Percentiles rank a stretch among this genome's conserved stretches.
phyloP scores from a whole-genome alignment of 2,113 vertebrate species.

The Ceyx melanurus region DNA sequence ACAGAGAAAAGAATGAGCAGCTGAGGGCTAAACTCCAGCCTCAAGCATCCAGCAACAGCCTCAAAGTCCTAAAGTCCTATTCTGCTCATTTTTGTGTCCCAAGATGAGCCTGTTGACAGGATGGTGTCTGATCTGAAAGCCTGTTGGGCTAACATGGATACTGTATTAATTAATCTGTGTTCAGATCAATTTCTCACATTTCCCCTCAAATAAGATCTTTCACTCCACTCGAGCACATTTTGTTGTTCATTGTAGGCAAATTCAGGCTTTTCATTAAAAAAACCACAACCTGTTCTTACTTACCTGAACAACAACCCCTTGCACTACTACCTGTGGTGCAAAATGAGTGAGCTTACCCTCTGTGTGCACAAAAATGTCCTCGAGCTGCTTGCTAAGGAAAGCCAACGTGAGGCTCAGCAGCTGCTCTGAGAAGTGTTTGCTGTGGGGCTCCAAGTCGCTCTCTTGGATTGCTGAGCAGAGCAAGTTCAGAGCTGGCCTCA shows the following conservation, averaged over 20 bases:
- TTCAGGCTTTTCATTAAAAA: neutral
- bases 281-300: neutral
- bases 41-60: neutral
- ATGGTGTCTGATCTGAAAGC: neutral
- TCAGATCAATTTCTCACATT: neutral
- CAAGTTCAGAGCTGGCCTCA: constrained; percentile 88
- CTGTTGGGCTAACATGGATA: neutral
- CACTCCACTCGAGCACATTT: neutral
- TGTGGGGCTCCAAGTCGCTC: constrained; percentile 86
- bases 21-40: neutral
- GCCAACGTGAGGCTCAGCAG: constrained; percentile 85
- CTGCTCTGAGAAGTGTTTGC: constrained; percentile 93
- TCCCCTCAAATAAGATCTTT: neutral
- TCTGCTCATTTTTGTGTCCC: neutral
- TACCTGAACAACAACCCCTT: neutral
- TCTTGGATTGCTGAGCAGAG: constrained; percentile 86
- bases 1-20: neutral
- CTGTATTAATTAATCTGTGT: no score
- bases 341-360: constrained; percentile 67
- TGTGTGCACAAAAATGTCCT: constrained; percentile 72
- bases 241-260: neutral
- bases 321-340: fast-evolving
- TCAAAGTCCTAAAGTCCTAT: neutral
- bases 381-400: constrained; percentile 88
- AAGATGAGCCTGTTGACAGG: neutral